These are phyloP conservation scores for Pheosia tremula DNA, from an alignment of 2,888 invertebrate species.

Conservation along the genomic window DNA sequence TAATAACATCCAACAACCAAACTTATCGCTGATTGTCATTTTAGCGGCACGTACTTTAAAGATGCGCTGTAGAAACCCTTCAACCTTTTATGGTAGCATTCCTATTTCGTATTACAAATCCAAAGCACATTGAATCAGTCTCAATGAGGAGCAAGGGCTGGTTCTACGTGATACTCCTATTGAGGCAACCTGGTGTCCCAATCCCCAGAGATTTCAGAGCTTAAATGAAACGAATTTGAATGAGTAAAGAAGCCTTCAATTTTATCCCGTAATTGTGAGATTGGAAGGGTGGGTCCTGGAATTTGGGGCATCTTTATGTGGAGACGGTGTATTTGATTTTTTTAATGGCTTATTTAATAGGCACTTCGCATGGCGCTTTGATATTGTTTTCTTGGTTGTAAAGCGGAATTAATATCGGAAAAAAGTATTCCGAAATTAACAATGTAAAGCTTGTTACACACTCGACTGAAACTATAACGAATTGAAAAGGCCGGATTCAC, in stretches of 20 bases:
- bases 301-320: constrained; percentile 29
- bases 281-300: constrained; percentile 36
- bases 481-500: background rate
- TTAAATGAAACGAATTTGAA: constrained; percentile 65
- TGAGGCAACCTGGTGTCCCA: constrained; percentile 45
- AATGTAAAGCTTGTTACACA: background rate
- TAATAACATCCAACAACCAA: no score
- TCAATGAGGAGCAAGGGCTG: constrained; percentile 38
- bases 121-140: constrained; percentile 39
- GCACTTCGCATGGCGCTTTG: constrained; percentile 9
- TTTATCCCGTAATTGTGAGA: constrained; percentile 66
- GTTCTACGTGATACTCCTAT: constrained; percentile 48
- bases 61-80: background rate
- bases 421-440: background rate
- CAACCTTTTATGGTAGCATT: background rate
- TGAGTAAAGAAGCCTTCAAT: constrained; percentile 62
- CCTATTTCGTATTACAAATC: constrained; percentile 41
- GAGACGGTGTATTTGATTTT: constrained; percentile 33
- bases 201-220: constrained; percentile 50
- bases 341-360: constrained; percentile 23
- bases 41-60: background rate
- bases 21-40: background rate
- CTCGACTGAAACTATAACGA: background rate
- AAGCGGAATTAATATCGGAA: constrained; percentile 11
- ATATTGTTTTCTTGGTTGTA: constrained; percentile 9